Base-by-base conservation (phyloP, 2,113 vertebrate genomes). In the Talpa occidentalis region DNA sequence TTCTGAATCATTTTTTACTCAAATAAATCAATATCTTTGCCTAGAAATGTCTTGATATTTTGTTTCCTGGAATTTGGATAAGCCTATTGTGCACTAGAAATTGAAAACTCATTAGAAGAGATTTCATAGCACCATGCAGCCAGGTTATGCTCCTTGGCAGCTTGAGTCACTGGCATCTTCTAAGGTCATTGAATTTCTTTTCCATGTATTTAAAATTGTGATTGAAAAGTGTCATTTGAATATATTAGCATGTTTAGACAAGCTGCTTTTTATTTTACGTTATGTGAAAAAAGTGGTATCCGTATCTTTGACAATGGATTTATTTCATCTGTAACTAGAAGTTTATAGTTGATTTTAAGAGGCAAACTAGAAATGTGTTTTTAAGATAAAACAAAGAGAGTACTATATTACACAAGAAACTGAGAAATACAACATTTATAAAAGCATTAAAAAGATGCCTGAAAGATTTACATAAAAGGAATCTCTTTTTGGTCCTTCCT, bases 171-270 rank as follows among this genome's bases (percentile, higher is more conserved):
- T 24, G 14, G 79, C 16, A 80, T 47, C 47, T 62, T 37, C 37
- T 88, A 22, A 78, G 26, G 19, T 74, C 64, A 62, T 19, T 62
- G 2, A 4, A 60, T 40, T 56, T 90, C 49, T 94, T 86, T 66
- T 40, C 49, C 35, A 62, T 52, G 35, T n/a, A 74, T 62, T 94
- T 78, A 37, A 94, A 96, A 77, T 78, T 16, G 22, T 64, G 21
- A 73, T 80, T 74, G 22, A 44, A 7, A 3, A 44, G 47, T 81
- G 11, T 35, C 19, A 77, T 14, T 90, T 82, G 81, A 90, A 95
- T 89, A 73, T 82, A 22, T 5, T 47, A 67, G 30, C 32, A 78
- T 47, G 16, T 74, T 89, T 69, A 67, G 49, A 70, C 14, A 92
- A 60, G 32, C 15, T 76, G 12, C 7, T 47, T 88, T 89, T 40